Evolutionary conservation across 2,797 vertebrate genomes (phyloP).

Genomic region (Prionace glauca): DNA sequence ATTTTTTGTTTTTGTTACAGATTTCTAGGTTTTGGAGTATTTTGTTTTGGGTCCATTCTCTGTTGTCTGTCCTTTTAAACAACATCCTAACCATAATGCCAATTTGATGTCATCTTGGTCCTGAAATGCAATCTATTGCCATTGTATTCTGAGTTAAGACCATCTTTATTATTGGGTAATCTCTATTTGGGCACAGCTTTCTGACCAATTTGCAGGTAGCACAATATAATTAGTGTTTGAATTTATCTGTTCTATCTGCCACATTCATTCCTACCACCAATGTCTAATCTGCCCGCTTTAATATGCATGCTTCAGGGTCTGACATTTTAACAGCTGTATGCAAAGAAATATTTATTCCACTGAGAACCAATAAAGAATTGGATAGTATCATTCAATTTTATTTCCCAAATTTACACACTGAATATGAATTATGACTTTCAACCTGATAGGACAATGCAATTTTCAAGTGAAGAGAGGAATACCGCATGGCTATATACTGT

Average conservation of each 20-base stretch:
- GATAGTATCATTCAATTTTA: background rate
- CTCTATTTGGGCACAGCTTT: background rate
- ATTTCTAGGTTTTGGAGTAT: too few species aligned
- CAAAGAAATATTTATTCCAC: background rate
- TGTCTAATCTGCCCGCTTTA: background rate
- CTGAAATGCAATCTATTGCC: background rate
- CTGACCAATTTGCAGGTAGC: background rate
- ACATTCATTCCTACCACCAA: background rate
- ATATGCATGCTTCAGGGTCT: background rate
- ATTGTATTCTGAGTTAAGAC: background rate
- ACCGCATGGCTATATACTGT: too few species aligned
- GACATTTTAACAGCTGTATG: background rate
- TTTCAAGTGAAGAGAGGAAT: too few species aligned
- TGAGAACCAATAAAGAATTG: background rate
- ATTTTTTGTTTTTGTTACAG: too few species aligned
- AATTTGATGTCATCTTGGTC: background rate
- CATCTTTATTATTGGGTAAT: background rate
- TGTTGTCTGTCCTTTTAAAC: too few species aligned
- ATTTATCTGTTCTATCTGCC: background rate
- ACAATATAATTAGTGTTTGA: background rate
- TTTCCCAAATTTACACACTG: background rate
- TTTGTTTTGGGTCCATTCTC: too few species aligned
- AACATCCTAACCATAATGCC: background rate
- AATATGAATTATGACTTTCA: background rate
- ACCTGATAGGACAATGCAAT: background rate